Percentiles rank a stretch among this genome's conserved stretches.
phyloP scores from a whole-genome alignment of 2,113 vertebrate species.

The Eolophus roseicapilla region DNA sequence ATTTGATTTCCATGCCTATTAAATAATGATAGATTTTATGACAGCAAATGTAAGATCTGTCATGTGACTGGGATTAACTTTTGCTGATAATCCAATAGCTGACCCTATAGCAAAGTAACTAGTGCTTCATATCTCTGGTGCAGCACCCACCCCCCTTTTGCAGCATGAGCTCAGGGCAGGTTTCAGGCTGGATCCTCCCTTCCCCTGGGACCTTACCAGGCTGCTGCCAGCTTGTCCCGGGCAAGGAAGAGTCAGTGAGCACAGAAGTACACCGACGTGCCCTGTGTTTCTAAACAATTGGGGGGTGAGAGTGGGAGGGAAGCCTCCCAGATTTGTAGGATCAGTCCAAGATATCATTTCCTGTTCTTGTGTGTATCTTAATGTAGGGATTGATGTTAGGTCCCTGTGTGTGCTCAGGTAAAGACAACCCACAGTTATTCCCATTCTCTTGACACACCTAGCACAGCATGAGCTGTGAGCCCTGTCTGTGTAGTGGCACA shows the following conservation, averaged over 20 bases:
- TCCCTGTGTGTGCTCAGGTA: accelerated
- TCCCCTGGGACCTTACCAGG: not conserved
- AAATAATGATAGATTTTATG: constrained; percentile 70
- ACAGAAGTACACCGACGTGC: not conserved
- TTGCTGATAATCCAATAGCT: constrained; percentile 45
- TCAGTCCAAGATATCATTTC: not conserved
- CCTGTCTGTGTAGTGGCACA: not conserved
- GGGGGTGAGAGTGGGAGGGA: not conserved
- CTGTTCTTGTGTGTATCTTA: not conserved
- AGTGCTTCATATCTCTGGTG: not conserved
- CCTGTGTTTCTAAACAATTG: accelerated
- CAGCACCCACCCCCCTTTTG: not conserved
- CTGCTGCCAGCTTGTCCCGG: not conserved
- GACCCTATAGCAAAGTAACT: not conserved
- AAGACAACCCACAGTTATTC: not conserved
- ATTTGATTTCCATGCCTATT: constrained; percentile 58
- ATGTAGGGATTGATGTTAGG: too few species aligned
- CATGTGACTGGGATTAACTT: constrained; percentile 40
- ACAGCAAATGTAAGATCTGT: constrained; percentile 53
- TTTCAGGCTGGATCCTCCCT: not conserved
- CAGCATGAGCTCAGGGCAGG: not conserved
- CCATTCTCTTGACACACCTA: not conserved
- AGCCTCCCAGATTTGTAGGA: not conserved
- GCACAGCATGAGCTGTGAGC: not conserved
- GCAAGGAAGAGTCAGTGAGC: accelerated